Evolutionary conservation across 2,113 vertebrate genomes (phyloP).

Genomic region (Anoplopoma fimbria): DNA sequence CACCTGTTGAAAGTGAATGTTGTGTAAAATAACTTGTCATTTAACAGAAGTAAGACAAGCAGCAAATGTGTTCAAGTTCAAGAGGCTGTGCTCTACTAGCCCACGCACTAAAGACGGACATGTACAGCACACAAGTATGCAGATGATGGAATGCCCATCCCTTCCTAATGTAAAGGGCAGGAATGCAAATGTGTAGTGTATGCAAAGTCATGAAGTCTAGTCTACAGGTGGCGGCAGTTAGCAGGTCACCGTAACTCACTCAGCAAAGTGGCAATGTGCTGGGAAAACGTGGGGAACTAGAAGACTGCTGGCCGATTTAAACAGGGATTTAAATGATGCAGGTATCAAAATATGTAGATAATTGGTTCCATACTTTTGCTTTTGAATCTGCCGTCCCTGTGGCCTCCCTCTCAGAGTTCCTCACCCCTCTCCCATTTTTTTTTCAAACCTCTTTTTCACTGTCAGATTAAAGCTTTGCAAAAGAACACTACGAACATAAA

Average conservation of each 20-base stretch:
- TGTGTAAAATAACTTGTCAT: background rate
- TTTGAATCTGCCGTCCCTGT: background rate
- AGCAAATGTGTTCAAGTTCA: background rate
- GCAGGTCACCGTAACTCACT: background rate
- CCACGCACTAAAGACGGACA: background rate
- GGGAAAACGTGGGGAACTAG: background rate
- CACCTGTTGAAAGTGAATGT: background rate
- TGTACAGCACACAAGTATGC: background rate
- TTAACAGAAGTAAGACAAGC: background rate
- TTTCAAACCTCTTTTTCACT: constrained; percentile 15
- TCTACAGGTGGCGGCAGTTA: background rate
- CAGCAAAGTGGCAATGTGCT: background rate
- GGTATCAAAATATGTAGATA: background rate
- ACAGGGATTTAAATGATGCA: background rate
- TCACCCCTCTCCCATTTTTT: background rate
- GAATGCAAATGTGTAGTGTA: background rate
- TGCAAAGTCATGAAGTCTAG: background rate
- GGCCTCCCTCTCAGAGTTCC: background rate
- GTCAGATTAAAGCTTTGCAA: constrained; percentile 39
- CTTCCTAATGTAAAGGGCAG: background rate
- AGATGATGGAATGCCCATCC: background rate
- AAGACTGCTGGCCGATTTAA: background rate
- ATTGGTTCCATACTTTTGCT: background rate
- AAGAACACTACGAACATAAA: constrained; percentile 27
- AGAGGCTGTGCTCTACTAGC: background rate